Percentiles rank a stretch among this genome's conserved stretches.
These are phyloP conservation scores for Papilio helenus DNA, from an alignment of 1,140 invertebrate genomes.

Conservation along the genomic window DNA sequence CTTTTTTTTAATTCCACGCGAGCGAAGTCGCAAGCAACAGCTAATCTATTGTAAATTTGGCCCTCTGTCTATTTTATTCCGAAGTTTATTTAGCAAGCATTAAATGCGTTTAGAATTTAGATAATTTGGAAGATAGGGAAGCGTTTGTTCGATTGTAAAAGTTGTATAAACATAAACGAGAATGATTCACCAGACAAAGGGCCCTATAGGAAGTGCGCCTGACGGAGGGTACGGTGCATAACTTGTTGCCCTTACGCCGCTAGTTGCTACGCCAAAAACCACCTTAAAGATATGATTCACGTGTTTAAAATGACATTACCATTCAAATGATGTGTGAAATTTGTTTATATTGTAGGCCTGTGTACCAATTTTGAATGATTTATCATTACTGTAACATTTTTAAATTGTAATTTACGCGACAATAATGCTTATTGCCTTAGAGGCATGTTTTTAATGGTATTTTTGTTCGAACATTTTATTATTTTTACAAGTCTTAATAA, in stretches of 20 bases:
- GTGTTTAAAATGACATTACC: neutral
- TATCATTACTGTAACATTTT: neutral
- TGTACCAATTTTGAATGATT: neutral
- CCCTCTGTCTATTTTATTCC: too few relatives aligned
- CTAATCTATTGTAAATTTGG: too few relatives aligned
- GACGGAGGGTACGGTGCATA: slow-evolving; percentile 11
- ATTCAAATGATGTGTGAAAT: slow-evolving; percentile 15
- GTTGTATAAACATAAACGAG: slow-evolving; percentile 16
- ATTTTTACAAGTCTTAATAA: too few relatives aligned
- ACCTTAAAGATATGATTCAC: neutral
- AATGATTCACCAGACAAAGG: slow-evolving; percentile 30
- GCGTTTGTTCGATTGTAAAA: slow-evolving; percentile 26
- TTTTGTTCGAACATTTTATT: too few relatives aligned
- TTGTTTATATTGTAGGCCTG: neutral
- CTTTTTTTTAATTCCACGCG: too few relatives aligned
- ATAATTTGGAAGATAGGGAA: slow-evolving; percentile 25
- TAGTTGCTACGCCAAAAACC: neutral
- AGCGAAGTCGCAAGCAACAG: too few relatives aligned
- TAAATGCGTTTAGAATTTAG: slow-evolving; percentile 1
- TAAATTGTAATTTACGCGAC: neutral
- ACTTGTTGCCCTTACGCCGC: slow-evolving; percentile 11
- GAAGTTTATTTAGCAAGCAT: neutral
- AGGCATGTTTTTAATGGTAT: too few relatives aligned
- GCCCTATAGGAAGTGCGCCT: slow-evolving; percentile 24
- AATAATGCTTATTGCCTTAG: neutral